Evolutionary conservation across 2,113 vertebrate species (phyloP).

Genomic region (Phycodurus eques): DNA sequence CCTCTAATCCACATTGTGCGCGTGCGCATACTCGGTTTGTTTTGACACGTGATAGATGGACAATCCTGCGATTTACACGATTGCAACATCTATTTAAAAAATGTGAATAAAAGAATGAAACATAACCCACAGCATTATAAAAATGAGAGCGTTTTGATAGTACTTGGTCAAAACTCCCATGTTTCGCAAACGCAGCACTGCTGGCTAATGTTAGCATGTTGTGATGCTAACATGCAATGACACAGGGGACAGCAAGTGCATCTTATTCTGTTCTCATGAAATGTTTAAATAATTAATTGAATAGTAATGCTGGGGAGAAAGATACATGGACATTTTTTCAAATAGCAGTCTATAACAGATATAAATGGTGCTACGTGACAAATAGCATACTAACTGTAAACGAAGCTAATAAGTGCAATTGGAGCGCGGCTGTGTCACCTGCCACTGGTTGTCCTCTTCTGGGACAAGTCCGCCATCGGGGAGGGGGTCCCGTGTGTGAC

Average conservation of each 20-base stretch:
- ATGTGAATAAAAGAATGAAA: too few relatives aligned
- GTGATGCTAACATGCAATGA: slow-evolving; percentile 1
- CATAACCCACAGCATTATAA: neutral
- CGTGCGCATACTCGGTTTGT: neutral
- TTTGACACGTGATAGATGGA: slow-evolving; percentile 5
- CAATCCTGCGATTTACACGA: neutral
- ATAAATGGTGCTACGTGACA: neutral
- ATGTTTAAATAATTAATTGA: neutral
- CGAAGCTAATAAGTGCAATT: neutral
- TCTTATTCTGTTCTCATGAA: neutral
- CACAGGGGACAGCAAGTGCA: neutral
- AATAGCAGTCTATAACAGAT: neutral
- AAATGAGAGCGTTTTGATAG: neutral
- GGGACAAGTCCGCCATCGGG: slow-evolving; percentile 92
- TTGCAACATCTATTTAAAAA: neutral
- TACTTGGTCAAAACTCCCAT: neutral
- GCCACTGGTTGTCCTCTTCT: slow-evolving; percentile 91
- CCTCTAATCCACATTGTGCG: neutral
- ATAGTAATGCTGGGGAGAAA: neutral
- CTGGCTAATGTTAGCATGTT: neutral
- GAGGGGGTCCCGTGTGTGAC: slow-evolving; percentile 89
- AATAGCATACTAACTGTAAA: neutral
- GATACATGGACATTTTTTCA: neutral
- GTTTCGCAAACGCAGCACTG: neutral
- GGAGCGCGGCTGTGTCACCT: slow-evolving; percentile 70